Base-by-base conservation (phyloP, 2,113 vertebrate genomes). In the Copsychus sechellarum region DNA sequence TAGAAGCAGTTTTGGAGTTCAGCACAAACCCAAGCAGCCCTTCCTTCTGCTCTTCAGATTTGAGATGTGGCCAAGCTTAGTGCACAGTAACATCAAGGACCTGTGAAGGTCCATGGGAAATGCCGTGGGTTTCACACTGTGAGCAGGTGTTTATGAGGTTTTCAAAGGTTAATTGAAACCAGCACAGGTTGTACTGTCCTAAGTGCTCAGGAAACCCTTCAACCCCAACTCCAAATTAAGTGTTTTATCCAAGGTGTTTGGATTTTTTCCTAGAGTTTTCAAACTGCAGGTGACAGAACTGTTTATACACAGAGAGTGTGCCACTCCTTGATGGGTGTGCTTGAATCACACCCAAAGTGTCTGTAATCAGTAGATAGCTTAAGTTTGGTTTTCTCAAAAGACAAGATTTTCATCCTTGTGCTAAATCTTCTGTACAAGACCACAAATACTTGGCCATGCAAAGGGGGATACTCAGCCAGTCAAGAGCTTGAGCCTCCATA, bases 101-200 rank as follows among this genome's bases (percentile, higher is more conserved):
- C 31, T 53, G 36, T 1, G 1, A 88, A 33, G 11, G 64, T 42
- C 34, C 8, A 3, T 43, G 86, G 47, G 80, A 91, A 95, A 85
- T 8, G 18, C 40, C 2, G 2, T 1, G 15, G 8, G 4, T 66
- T 74, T 73, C 64, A 45, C 21, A 23, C 8, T 4, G 1, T 26
- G 21, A 43, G 16, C 6, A 31, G 29, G 8, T 60, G 80, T 31
- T 69, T 31, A 61, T 13, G 50, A 65, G 20, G 16, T 84, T 83
- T 86, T 26, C 69, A 70, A 58, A 70, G 23, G 33, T 67, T 79
- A 71, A 82, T 7, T 73, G 42, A 88, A 86, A 93, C 38, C 42
- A 45, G 47, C 33, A 70, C 42, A 92, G 69, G 38, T 14, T 45
- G 62, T 57, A 80, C 23, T 48, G 23, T 33, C 33, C 17, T 28